These are phyloP conservation scores for Hestina assimilis DNA, from an alignment of 1,140 invertebrate genomes.

Conservation along the genomic window DNA sequence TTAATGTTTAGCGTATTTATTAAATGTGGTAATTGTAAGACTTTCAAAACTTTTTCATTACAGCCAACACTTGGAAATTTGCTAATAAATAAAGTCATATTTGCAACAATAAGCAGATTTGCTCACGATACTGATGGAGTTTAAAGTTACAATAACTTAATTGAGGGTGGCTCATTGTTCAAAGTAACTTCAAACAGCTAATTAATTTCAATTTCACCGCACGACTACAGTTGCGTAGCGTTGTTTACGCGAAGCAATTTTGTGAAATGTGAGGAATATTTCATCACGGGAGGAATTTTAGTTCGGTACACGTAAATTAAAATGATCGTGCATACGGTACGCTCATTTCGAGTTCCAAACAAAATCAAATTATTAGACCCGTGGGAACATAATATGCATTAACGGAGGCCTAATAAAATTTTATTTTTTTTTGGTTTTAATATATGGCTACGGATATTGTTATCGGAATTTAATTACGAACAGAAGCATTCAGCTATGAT, in stretches of 20 bases:
- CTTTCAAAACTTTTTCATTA: too few species aligned
- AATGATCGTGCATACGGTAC: conserved; percentile 9
- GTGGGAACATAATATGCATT: not conserved
- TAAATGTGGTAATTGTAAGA: too few species aligned
- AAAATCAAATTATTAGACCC: conserved; percentile 6
- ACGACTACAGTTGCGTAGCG: conserved; percentile 5
- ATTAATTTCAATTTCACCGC: conserved; percentile 19
- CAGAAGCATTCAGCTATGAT: not conserved
- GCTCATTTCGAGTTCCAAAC: conserved; percentile 4
- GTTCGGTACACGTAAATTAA: conserved; percentile 22
- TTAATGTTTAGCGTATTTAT: too few species aligned
- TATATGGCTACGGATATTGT: not conserved
- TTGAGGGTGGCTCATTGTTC: conserved; percentile 10
- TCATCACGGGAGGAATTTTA: conserved; percentile 23
- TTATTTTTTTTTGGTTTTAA: not conserved
- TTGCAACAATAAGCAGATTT: not conserved
- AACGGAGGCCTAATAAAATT: too few species aligned
- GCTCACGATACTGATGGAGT: not conserved
- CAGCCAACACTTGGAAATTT: too few species aligned
- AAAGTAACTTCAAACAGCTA: conserved; percentile 10
- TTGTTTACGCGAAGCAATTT: conserved; percentile 12
- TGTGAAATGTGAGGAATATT: conserved; percentile 23
- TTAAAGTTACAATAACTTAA: not conserved
- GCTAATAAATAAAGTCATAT: not conserved
- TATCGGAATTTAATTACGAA: too few species aligned